Evolutionary conservation across 2,888 invertebrate genomes (phyloP), one percentile per base, ranked within the genome.

Genomic region (Abrostola triplasia): DNA sequence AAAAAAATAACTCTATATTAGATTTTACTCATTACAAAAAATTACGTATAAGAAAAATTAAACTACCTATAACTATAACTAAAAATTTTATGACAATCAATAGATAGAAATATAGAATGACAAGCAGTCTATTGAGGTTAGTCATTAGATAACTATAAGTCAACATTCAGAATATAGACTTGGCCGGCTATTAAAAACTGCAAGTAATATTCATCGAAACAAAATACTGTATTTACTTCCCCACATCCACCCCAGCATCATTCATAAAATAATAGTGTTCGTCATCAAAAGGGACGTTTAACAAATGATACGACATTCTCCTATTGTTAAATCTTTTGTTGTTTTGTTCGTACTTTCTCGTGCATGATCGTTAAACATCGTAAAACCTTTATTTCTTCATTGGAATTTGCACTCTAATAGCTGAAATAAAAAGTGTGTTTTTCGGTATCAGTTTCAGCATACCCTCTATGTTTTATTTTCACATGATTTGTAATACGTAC

Each of bases 201-300:
- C 63, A 63, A 62, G 67, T 58, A 81, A 80, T 82, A 80, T 81
- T 79, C 72, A 80, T 82, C 79, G 78, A 79, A 82, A 85, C 88
- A 84, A 88, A 89, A 86, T 83, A 84, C 83, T 85, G 84, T 85
- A 87, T 79, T 74, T 81, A 76, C 61, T 56, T 76, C 87, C 87
- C 84, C 83, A 81, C 85, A 84, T 62, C 66, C 77, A 81, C 81
- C 89, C 89, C 86, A 86, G 84, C 90, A 90, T 92, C 92, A 90
- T 92, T 93, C 92, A 93, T 92, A 91, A 91, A 91, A 91, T 92
- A 94, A 94, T 93, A 92, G 92, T 90, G 88, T 88, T 88, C 92
- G 88, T 90, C 92, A 88, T 92, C 91, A 89, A 90, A 91, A 93
- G 93, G 93, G 93, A 93, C 93, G 91, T 91, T 93, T 93, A 92